Conservation (phyloP, 1,140 invertebrate genomes). For the Colletes latitarsis region DNA sequence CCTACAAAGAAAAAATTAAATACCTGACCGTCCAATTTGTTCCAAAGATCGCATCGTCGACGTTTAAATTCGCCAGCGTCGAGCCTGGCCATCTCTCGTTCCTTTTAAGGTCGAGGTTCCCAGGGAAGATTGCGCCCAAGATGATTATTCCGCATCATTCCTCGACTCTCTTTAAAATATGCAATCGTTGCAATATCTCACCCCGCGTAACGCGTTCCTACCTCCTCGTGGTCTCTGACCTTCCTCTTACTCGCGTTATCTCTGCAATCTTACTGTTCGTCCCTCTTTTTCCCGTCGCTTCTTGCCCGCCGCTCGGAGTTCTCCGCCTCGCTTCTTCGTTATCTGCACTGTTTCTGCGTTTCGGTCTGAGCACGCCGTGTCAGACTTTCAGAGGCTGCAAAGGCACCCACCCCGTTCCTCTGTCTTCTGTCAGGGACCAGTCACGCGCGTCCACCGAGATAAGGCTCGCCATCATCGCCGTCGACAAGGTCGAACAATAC, state of each 20-base stretch:
- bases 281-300: neutral
- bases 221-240: neutral
- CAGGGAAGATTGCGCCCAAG: neutral
- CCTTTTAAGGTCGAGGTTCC: neutral
- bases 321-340: constrained; percentile 14
- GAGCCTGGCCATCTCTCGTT: too few relatives aligned
- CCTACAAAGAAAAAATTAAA: too few relatives aligned
- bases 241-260: neutral
- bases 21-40: too few relatives aligned
- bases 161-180: neutral
- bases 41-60: too few relatives aligned
- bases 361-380: constrained; percentile 30
- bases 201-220: neutral
- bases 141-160: neutral
- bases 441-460: constrained; percentile 69
- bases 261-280: neutral
- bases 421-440: constrained; percentile 56
- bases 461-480: constrained; percentile 60
- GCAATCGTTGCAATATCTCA: constrained; percentile 8
- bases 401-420: constrained; percentile 17
- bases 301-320: neutral
- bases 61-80: too few relatives aligned
- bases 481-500: constrained; percentile 67
- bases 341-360: constrained; percentile 39
- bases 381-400: constrained; percentile 41